phyloP scores from a whole-genome alignment of 2,888 invertebrate genomes.

The Lepas anatifera region DNA sequence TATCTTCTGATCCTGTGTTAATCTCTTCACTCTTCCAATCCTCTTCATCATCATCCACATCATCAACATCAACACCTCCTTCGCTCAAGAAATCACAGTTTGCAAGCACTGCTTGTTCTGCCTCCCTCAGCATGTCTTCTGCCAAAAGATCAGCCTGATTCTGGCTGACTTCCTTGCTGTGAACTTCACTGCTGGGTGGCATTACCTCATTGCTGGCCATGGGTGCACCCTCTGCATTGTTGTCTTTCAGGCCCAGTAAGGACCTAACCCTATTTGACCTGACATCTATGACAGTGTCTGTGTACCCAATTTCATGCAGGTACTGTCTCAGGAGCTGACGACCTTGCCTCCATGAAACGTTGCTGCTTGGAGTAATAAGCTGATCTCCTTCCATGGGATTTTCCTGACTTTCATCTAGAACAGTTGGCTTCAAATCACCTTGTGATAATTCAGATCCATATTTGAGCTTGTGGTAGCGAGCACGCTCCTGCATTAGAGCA shows the following conservation, averaged over 20 bases:
- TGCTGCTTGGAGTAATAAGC: conserved; percentile 59
- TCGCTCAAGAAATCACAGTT: conserved; percentile 89
- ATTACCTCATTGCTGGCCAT: conserved; percentile 19
- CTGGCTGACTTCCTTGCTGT: not conserved
- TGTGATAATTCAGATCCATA: conserved; percentile 89
- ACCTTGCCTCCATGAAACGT: conserved; percentile 91
- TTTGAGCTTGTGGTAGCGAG: conserved; percentile 92
- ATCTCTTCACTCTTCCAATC: conserved; percentile 28
- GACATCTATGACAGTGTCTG: conserved; percentile 97
- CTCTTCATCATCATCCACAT: conserved; percentile 43
- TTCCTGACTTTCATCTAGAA: conserved; percentile 43
- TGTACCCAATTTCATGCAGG: conserved; percentile 95
- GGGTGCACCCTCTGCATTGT: conserved; percentile 15
- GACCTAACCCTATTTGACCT: conserved; percentile 91
- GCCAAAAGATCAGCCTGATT: not conserved
- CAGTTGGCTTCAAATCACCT: conserved; percentile 53
- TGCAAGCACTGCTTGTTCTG: conserved; percentile 85
- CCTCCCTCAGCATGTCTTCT: conserved; percentile 52
- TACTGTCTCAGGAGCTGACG: conserved; percentile 91
- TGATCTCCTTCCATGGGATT: conserved; percentile 48
- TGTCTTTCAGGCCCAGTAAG: conserved; percentile 62
- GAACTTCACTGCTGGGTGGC: not conserved
- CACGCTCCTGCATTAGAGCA: conserved; percentile 92
- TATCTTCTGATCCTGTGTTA: conserved; percentile 41
- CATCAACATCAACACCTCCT: conserved; percentile 77